Evolutionary conservation across 2,113 vertebrate genomes (phyloP).

Genomic region (Anolis carolinensis): DNA sequence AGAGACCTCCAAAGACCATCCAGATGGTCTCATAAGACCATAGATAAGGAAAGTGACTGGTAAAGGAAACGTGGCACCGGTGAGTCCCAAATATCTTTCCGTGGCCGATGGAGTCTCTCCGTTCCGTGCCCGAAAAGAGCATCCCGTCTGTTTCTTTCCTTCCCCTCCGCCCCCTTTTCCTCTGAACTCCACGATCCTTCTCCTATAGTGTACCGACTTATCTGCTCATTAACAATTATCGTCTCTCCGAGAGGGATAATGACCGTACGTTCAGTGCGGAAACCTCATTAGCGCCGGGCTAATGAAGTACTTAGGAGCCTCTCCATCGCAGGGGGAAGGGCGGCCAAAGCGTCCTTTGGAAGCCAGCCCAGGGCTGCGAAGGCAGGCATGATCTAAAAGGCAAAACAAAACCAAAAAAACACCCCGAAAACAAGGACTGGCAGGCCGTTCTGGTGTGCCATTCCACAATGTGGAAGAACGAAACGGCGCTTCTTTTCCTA

Average conservation of each 20-base stretch:
- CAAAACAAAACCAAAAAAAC: background rate
- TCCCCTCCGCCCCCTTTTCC: background rate
- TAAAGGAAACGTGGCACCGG: background rate
- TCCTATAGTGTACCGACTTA: rapidly evolving
- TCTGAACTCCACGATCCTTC: background rate
- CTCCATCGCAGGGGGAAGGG: background rate
- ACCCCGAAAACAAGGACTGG: background rate
- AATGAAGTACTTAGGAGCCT: constrained; percentile 30
- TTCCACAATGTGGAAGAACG: no score
- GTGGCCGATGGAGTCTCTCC: no score
- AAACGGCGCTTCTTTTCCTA: no score
- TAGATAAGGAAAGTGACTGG: no score
- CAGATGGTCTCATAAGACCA: no score
- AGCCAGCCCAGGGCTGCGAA: background rate
- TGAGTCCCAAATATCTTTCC: background rate
- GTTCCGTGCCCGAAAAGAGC: no score
- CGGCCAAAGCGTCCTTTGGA: background rate
- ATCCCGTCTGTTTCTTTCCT: background rate
- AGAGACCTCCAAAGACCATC: no score
- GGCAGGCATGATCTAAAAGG: rapidly evolving
- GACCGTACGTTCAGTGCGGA: background rate
- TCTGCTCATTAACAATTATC: background rate
- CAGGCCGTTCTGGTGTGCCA: no score
- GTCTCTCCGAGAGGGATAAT: background rate
- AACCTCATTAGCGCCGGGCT: background rate